phyloP scores from a whole-genome alignment of 2,113 vertebrate species.

The Pithys albifrons region DNA sequence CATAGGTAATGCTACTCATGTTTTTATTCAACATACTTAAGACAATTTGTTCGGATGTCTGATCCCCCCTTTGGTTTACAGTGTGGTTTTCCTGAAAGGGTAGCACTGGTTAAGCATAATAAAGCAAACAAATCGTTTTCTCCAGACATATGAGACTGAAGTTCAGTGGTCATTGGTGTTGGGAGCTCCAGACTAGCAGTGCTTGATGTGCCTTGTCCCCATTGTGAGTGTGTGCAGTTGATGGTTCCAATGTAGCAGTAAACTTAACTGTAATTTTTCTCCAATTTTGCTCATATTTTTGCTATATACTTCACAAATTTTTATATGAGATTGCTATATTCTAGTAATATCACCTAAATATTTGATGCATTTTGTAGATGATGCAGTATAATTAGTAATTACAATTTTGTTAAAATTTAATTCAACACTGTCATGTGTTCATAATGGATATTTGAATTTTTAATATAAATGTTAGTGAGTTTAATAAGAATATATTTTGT shows the following conservation, averaged over 20 bases:
- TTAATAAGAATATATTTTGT: not conserved
- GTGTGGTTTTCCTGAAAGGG: constrained; percentile 10
- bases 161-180: not conserved
- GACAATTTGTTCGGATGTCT: constrained; percentile 18
- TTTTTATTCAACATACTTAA: not conserved
- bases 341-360: not conserved
- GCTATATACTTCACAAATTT: not conserved
- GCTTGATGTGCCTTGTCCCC: not conserved
- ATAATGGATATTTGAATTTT: not conserved
- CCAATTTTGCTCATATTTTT: not conserved
- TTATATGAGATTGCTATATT: not conserved
- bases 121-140: constrained; percentile 21
- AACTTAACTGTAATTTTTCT: not conserved
- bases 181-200: not conserved
- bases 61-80: not conserved
- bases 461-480: not conserved
- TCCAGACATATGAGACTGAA: not conserved
- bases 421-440: not conserved
- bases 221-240: not conserved
- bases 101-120: not conserved
- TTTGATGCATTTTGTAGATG: not conserved
- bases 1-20: not conserved
- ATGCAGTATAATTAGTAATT: not conserved
- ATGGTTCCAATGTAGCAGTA: not conserved
- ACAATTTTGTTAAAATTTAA: not conserved